A percentile compares a stretch with the other conserved stretches of the same genome.
These are phyloP conservation scores for Parotocinclus haroldoi DNA, from an alignment of 2,797 vertebrate species.

Conservation along the genomic window DNA sequence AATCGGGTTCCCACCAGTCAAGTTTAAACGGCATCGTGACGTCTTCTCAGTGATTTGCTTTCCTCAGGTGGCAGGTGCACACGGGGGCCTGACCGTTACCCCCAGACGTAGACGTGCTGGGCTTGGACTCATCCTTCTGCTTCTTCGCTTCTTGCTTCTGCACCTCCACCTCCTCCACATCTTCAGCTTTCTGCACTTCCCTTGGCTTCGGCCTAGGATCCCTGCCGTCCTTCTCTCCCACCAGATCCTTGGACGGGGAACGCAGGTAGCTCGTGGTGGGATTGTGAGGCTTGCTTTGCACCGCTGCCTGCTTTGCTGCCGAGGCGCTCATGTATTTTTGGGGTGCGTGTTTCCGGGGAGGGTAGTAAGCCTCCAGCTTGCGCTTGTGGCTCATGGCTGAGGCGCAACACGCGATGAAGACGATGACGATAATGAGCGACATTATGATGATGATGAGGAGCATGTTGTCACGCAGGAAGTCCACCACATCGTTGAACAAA, in stretches of 20 bases:
- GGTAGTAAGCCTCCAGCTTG: constrained; percentile 89
- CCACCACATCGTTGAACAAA: constrained; percentile 79
- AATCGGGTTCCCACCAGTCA: neutral
- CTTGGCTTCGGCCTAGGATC: constrained; percentile 60
- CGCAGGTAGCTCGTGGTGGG: constrained; percentile 84
- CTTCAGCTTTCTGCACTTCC: constrained; percentile 55
- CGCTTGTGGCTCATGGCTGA: constrained; percentile 88
- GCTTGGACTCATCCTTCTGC: constrained; percentile 61
- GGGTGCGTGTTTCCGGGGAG: constrained; percentile 65
- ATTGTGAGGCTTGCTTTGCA: constrained; percentile 76
- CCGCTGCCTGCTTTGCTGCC: constrained; percentile 60
- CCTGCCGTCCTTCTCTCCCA: constrained; percentile 67
- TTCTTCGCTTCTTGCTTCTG: constrained; percentile 36
- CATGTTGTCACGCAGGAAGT: constrained; percentile 86
- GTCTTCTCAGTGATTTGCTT: constrained; percentile 48
- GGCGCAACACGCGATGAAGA: constrained; percentile 89
- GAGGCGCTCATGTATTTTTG: constrained; percentile 71
- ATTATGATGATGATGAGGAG: constrained; percentile 89
- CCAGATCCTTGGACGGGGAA: constrained; percentile 68
- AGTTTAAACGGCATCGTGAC: too few relatives aligned
- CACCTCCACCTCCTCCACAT: constrained; percentile 55
- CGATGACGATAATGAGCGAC: constrained; percentile 83
- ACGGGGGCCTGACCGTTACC: constrained; percentile 51
- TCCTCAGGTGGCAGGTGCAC: constrained; percentile 75
- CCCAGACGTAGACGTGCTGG: constrained; percentile 55